phyloP scores from a whole-genome alignment of 1,140 invertebrate genomes.

The Cherax quadricarinatus region DNA sequence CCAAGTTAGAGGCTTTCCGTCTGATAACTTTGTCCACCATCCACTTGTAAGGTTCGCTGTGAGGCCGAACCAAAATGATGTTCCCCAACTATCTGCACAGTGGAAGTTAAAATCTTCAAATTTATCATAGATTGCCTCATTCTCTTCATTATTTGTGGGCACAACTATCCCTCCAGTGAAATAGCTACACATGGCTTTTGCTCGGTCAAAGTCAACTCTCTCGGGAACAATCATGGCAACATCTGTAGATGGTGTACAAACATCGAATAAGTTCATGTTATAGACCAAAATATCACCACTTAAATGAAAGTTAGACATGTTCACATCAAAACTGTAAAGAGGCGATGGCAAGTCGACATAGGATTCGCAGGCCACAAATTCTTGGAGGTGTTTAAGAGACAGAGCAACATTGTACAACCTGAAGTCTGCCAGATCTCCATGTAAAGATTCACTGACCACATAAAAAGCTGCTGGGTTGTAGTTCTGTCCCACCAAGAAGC shows the following conservation, averaged over 20 bases:
- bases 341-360: neutral
- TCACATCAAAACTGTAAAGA: neutral
- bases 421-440: slow-evolving; percentile 6
- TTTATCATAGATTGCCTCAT: neutral
- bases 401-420: neutral
- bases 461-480: neutral
- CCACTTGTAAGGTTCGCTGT: neutral
- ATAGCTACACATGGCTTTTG: neutral
- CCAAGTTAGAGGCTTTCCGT: neutral
- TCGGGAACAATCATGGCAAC: neutral
- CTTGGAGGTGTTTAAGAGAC: neutral
- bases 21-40: neutral
- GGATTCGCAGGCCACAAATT: neutral
- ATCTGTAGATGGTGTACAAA: neutral
- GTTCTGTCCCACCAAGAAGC: neutral
- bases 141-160: neutral
- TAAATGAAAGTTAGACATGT: neutral
- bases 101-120: neutral
- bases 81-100: neutral
- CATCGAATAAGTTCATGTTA: neutral
- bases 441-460: neutral
- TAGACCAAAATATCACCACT: neutral
- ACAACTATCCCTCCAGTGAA: neutral
- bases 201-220: neutral
- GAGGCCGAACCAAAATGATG: neutral